Evolutionary conservation across 2,888 invertebrate species (phyloP).

Genomic region (Neelides folsomi): DNA sequence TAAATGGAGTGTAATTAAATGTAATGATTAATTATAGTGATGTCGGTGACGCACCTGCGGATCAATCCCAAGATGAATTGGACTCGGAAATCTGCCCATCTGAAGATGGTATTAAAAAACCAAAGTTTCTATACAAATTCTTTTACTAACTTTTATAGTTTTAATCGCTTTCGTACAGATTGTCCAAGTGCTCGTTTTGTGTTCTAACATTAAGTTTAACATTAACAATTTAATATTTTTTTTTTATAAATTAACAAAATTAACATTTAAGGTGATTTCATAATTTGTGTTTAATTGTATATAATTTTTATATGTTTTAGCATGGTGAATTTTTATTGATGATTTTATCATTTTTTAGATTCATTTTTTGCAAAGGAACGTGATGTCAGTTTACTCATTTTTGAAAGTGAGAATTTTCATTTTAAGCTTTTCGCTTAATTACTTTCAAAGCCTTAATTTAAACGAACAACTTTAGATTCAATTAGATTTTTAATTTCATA

Average conservation of each 20-base stretch:
- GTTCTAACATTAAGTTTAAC: conserved; percentile 5
- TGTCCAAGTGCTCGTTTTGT: background rate
- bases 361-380: conserved; percentile 34
- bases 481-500: no score
- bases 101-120: conserved; percentile 51
- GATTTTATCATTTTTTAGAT: conserved; percentile 27
- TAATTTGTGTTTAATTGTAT: no score
- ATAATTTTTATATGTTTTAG: conserved; percentile 6
- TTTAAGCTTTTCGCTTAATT: background rate
- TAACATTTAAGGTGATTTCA: no score
- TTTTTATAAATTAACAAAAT: no score
- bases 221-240: background rate
- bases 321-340: background rate
- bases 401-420: conserved; percentile 36
- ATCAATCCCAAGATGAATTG: conserved; percentile 54
- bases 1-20: no score
- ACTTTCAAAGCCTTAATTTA: no score
- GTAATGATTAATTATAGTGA: conserved; percentile 43
- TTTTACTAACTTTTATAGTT: conserved; percentile 34
- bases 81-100: conserved; percentile 59
- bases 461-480: no score
- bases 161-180: no score
- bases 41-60: conserved; percentile 59
- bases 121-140: conserved; percentile 12
- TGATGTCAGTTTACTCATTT: conserved; percentile 36